Conservation (phyloP, 1,140 invertebrate genomes). For the Oscheius sp. region DNA sequence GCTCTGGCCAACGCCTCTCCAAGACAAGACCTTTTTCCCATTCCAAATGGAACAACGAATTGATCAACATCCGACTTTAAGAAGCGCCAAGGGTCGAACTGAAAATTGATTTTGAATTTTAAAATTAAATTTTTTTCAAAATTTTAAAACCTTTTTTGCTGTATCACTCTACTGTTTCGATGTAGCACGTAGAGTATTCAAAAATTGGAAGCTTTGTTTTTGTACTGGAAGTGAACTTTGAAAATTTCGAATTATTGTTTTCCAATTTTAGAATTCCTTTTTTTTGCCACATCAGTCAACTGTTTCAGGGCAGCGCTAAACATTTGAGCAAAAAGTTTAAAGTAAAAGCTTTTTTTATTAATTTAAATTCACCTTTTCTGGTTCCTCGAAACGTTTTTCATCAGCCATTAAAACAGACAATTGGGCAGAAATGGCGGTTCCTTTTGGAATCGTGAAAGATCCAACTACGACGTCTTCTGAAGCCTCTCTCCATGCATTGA, state of each 20-base stretch:
- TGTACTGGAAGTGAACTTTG: neutral
- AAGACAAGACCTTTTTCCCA: slow-evolving; percentile 27
- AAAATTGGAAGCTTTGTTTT: neutral
- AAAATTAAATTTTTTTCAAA: neutral
- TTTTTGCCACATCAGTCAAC: slow-evolving; percentile 12
- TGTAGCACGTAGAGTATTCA: no score
- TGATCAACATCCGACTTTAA: slow-evolving; percentile 3
- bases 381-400: slow-evolving; percentile 19
- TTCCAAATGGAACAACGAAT: slow-evolving; percentile 25
- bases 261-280: slow-evolving; percentile 36
- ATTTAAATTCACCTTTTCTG: slow-evolving; percentile 11
- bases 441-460: slow-evolving; percentile 11
- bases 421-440: neutral
- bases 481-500: slow-evolving; percentile 27
- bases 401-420: slow-evolving; percentile 15
- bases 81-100: slow-evolving; percentile 30
- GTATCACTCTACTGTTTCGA: no score
- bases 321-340: no score
- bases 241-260: neutral
- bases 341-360: no score
- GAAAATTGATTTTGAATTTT: slow-evolving; percentile 18
- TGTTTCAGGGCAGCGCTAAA: no score
- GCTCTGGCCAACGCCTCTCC: slow-evolving; percentile 34
- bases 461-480: slow-evolving; percentile 16
- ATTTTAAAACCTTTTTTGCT: no score